Evolutionary conservation across 92 coral and sea anemone genomes (phyloP).

Genomic region (Porites divaricata): DNA sequence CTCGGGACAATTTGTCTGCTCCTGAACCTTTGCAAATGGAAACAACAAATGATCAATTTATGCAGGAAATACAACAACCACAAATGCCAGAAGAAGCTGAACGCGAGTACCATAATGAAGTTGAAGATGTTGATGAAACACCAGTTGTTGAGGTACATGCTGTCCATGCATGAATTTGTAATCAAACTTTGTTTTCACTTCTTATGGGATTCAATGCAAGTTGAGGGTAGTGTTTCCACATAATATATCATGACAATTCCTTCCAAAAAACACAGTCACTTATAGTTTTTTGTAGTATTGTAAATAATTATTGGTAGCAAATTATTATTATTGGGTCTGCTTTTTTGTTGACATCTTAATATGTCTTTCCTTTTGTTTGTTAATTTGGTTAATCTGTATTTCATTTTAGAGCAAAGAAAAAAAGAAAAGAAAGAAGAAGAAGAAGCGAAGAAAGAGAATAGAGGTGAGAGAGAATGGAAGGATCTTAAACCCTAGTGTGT

Average conservation of each 20-base stretch:
- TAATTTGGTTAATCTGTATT: not conserved
- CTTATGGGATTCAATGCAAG: too few relatives aligned
- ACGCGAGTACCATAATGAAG: conserved; percentile 23
- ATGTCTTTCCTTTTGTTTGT: not conserved
- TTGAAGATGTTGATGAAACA: conserved; percentile 12
- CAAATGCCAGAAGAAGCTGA: conserved; percentile 23
- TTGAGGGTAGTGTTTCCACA: too few relatives aligned
- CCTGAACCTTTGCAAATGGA: not conserved
- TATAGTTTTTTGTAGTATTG: too few relatives aligned
- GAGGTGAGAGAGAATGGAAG: conserved; percentile 43
- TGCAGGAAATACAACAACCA: not conserved
- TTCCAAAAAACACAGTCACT: too few relatives aligned
- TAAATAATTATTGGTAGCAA: too few relatives aligned
- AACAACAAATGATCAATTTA: not conserved
- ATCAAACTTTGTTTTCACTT: too few relatives aligned
- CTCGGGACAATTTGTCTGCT: not conserved
- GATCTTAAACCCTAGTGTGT: too few relatives aligned
- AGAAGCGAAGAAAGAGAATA: conserved; percentile 65
- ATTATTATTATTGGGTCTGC: too few relatives aligned
- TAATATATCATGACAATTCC: too few relatives aligned
- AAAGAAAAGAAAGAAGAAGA: conserved; percentile 91
- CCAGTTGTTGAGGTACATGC: conserved; percentile 14
- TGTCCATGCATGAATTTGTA: not conserved
- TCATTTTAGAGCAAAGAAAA: conserved; percentile 62
- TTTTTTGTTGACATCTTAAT: not conserved